Base-by-base conservation (phyloP, 2,888 invertebrate species). In the Rotaria macrura region DNA sequence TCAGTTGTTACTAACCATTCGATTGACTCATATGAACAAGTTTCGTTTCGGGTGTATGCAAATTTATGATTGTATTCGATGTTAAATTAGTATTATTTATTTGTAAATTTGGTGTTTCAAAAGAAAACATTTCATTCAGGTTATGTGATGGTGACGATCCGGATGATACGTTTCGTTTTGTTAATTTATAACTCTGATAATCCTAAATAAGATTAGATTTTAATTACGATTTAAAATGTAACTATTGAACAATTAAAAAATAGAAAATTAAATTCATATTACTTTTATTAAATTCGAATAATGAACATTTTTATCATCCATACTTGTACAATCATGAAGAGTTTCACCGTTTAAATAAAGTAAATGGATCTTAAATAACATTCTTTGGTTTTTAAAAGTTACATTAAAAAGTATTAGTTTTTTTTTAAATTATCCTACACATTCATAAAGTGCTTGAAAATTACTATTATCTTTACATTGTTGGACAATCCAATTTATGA, bases 291-390 rank as follows among this genome's bases (percentile, higher is more conserved):
- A 23, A 47, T 86, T 84, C 14, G 79, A 84, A n/a, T 54, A 86
- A 55, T 86, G 84, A 23, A 43, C 83, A 29, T 86, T 83, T 34
- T 84, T 79, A 25, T 74, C 40, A 38, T 86, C 84, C 86, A 86
- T 86, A 40, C 79, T 40, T 55, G 74, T 55, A 84, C 86, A 86
- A 47, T 86, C 86, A 83, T 84, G 74, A 49, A 86, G 83, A 14
- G 23, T 84, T 84, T 84, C 84, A 34, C 52, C 25, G 40, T 84
- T 83, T 43, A 86, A 54, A 52, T 86, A 86, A 20, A 86, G 34
- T 52, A 86, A 79, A 43, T 79, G 79, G n/a, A 79, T 43, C 79
- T 79, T 14, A 25, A 79, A n/a, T 43, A 25, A 43, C 1, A 43
- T 20, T 4, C 3, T 4, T 25, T 43, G 3, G 4, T 43, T 40